These are phyloP conservation scores for Danaus plexippus DNA, from an alignment of 1,140 invertebrate species.

Conservation along the genomic window DNA sequence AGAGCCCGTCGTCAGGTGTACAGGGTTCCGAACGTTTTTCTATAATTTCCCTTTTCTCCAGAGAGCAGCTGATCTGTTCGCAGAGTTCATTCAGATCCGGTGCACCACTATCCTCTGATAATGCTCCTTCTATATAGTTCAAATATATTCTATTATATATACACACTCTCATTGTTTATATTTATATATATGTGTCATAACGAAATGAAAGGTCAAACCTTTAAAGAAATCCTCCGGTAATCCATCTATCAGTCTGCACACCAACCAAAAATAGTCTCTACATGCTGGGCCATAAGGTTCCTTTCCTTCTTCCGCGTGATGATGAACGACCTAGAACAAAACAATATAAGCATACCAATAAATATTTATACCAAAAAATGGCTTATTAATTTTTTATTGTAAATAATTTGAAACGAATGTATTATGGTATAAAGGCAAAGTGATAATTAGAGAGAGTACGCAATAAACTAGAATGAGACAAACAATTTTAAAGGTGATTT, in stretches of 20 bases:
- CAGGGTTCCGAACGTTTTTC: slow-evolving; percentile 85
- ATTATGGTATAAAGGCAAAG: no score
- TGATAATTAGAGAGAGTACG: no score
- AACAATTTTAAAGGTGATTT: no score
- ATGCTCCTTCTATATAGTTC: slow-evolving; percentile 50
- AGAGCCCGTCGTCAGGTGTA: slow-evolving; percentile 90
- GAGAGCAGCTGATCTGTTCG: slow-evolving; percentile 80
- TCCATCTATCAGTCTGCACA: slow-evolving; percentile 89
- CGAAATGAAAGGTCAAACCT: slow-evolving; percentile 45
- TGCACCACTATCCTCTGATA: slow-evolving; percentile 62
- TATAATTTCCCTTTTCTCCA: slow-evolving; percentile 83
- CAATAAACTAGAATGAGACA: no score
- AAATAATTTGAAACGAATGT: no score
- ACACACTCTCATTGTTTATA: no score
- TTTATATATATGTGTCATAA: neutral
- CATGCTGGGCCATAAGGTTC: slow-evolving; percentile 94
- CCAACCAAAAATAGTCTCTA: slow-evolving; percentile 93
- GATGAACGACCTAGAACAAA: slow-evolving; percentile 42
- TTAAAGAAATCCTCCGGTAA: slow-evolving; percentile 85
- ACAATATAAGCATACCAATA: no score
- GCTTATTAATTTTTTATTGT: no score
- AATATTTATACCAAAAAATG: no score
- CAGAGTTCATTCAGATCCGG: slow-evolving; percentile 78
- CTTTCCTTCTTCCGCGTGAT: slow-evolving; percentile 83
- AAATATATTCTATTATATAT: slow-evolving; percentile 1